Percentiles rank a stretch among this genome's conserved stretches.
Conservation (phyloP, 2,113 vertebrate genomes). For the Hypocryptadius cinnamomeus region DNA sequence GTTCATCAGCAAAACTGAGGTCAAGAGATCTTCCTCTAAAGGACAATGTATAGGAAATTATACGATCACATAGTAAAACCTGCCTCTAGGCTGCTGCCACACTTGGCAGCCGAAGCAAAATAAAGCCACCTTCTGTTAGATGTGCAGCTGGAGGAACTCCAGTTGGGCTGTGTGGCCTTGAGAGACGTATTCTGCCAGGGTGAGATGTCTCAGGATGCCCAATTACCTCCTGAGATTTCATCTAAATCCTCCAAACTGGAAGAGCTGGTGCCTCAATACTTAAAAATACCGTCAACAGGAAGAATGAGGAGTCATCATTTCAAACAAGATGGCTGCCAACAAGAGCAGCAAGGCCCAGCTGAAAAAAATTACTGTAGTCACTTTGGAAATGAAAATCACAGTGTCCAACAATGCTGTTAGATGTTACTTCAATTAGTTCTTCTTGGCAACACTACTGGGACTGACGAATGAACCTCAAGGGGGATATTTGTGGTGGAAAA, state of each 20-base stretch:
- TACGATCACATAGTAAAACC: not conserved
- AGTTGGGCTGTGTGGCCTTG: not conserved
- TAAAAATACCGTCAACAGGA: not conserved
- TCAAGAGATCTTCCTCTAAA: not conserved
- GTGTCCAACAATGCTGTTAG: not conserved
- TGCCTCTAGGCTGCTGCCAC: not conserved
- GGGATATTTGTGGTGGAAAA: constrained; percentile 28
- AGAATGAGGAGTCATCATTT: not conserved
- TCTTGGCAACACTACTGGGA: not conserved
- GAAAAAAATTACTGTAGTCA: constrained; percentile 16
- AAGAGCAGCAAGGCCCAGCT: not conserved
- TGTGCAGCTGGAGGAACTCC: not conserved
- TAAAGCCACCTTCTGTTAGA: not conserved
- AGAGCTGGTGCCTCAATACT: not conserved
- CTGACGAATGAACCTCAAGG: not conserved
- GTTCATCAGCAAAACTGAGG: not conserved
- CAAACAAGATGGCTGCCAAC: not conserved
- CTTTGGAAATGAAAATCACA: constrained; percentile 12
- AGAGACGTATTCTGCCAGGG: not conserved
- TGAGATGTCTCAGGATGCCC: not conserved
- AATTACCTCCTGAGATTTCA: not conserved
- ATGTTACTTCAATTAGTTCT: constrained; percentile 17
- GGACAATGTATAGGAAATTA: not conserved
- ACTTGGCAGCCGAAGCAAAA: not conserved
- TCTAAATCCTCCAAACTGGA: not conserved